Base-by-base conservation (phyloP, 2,113 vertebrate genomes). In the Anguilla japonica region DNA sequence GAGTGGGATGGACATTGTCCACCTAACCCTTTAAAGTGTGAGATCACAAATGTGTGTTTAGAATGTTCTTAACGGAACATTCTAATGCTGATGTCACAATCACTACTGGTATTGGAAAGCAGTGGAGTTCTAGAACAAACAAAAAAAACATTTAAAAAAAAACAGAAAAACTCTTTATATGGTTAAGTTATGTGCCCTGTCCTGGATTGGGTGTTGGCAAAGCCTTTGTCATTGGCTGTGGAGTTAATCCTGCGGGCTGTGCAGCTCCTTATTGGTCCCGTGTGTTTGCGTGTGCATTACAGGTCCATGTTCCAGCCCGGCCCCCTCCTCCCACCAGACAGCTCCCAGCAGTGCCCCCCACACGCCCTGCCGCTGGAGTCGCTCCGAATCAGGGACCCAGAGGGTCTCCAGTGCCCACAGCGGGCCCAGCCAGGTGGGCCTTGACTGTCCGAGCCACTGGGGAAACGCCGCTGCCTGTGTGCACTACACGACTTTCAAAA, bases 241-340 rank as follows among this genome's bases (percentile, higher is more conserved):
- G 50, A 53, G 50, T 14, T 53, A 53, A 53, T 53, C 50, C 8
- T 53, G 50, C 13, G 50, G 50, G 1, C 7, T 53, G 50, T 14
- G 50, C 13, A 14, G 50, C 13, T 53, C 50, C 13, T 53, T 14
- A 53, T 78, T 26, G 16, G 18, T 46, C 20, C 16, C 15, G 22
- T 34, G 1, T 75, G 71, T n/a, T 9, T 34, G 6, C n/a, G 50
- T 1, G 26, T 7, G 11, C 26, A 2, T 29, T 29, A 84, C 86
- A 95, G 94, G 90, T 84, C 56, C 84, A 83, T 34, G 71, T 34
- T n/a, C 71, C 71, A 7, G 71, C 87, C 34, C 95, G 93, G 88
- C 93, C 95, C 9, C 84, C 93, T 6, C 92, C 93, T n/a, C 94
- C 95, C 7, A 90, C 67, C 7, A 96, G 95, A 88, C 94, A 94